phyloP scores from a whole-genome alignment of 2,888 invertebrate species.

The Xanthostigma xanthostigma region DNA sequence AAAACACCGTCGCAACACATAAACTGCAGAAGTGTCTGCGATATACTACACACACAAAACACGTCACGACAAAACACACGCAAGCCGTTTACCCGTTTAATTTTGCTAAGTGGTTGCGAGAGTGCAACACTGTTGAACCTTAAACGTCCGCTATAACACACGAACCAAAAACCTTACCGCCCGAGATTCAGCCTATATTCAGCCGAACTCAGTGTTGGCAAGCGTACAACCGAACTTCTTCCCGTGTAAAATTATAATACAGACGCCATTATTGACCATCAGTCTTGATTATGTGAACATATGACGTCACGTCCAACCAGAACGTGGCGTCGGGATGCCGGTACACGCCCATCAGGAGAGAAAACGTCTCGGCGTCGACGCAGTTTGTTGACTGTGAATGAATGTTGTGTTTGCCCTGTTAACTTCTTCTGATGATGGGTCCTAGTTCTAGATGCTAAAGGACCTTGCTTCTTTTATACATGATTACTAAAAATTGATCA shows the following conservation, averaged over 20 bases:
- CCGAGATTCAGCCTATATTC: constrained; percentile 1
- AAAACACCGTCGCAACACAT: no score
- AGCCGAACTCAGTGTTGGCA: not conserved
- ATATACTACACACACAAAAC: no score
- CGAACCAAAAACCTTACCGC: not conserved
- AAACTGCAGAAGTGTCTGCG: no score
- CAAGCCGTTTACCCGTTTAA: constrained; percentile 25
- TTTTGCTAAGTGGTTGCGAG: constrained; percentile 26
- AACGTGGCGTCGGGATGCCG: constrained; percentile 24
- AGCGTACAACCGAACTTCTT: constrained; percentile 7
- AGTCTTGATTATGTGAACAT: constrained; percentile 28
- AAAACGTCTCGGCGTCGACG: constrained; percentile 10
- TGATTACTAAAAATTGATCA: no score
- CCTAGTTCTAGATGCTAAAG: constrained; percentile 1
- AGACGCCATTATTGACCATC: constrained; percentile 35
- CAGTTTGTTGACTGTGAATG: constrained; percentile 11
- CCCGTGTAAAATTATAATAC: constrained; percentile 10
- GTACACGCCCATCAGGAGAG: constrained; percentile 22
- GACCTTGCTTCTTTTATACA: no score
- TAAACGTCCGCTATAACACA: not conserved
- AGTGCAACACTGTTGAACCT: not conserved
- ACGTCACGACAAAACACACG: not conserved
- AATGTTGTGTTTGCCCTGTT: constrained; percentile 4
- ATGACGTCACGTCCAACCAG: constrained; percentile 29
- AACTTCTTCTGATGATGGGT: constrained; percentile 1